A percentile compares a stretch with the other conserved stretches of the same genome.
Conservation (phyloP, 2,888 invertebrate species). For the Drosophila mulleri region DNA sequence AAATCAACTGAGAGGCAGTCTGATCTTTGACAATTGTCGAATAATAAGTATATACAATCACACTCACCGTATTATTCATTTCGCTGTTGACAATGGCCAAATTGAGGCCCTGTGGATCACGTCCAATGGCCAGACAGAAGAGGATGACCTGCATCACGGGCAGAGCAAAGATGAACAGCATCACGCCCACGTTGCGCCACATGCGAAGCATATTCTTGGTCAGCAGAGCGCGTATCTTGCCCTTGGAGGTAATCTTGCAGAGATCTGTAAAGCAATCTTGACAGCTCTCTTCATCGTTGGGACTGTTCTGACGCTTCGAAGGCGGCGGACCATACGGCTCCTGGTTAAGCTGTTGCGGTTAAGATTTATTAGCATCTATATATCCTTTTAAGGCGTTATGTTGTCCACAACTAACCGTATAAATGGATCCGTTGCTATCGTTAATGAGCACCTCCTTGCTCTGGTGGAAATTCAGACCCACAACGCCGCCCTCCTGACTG, state of each 20-base stretch:
- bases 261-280: slow-evolving; percentile 81
- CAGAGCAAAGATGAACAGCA: slow-evolving; percentile 96
- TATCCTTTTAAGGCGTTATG: neutral
- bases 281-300: slow-evolving; percentile 82
- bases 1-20: neutral
- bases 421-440: slow-evolving; percentile 88
- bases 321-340: slow-evolving; percentile 82
- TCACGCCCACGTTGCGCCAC: slow-evolving; percentile 96
- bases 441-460: slow-evolving; percentile 94
- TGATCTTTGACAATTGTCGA: neutral
- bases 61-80: slow-evolving; percentile 85
- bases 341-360: slow-evolving; percentile 80
- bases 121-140: slow-evolving; percentile 96
- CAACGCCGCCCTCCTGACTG: slow-evolving; percentile 94
- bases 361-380: neutral
- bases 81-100: slow-evolving; percentile 92
- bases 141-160: slow-evolving; percentile 98
- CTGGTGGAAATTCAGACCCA: slow-evolving; percentile 95
- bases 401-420: slow-evolving; percentile 80
- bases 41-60: neutral
- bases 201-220: slow-evolving; percentile 95
- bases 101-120: slow-evolving; percentile 93
- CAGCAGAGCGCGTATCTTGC: slow-evolving; percentile 93
- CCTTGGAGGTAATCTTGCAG: slow-evolving; percentile 88
- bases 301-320: slow-evolving; percentile 73